Percentiles rank a stretch among this genome's conserved stretches.
Conservation (phyloP, 2,888 invertebrate species). For the Cinara cedri region DNA sequence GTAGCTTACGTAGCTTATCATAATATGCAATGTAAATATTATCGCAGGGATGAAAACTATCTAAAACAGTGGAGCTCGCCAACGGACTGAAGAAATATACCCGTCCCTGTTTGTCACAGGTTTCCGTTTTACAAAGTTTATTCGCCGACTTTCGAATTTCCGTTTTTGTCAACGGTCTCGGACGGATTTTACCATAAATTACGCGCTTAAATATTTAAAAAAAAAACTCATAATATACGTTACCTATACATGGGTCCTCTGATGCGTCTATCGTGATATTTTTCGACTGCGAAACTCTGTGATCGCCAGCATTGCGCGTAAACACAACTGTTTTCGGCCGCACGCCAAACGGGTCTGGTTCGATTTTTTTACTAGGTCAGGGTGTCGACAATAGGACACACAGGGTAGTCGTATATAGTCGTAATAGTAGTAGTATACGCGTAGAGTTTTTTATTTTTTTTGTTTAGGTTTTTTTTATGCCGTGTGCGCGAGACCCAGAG, state of each 20-base stretch:
- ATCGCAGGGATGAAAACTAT: too few relatives aligned
- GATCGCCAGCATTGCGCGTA: background rate
- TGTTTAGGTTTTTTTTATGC: conserved; percentile 39
- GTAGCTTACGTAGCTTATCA: too few relatives aligned
- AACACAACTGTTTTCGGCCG: conserved; percentile 34
- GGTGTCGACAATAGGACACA: conserved; percentile 55
- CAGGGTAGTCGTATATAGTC: conserved; percentile 41
- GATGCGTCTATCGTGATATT: background rate
- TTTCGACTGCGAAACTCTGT: background rate
- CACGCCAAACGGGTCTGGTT: conserved; percentile 48
- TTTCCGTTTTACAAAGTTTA: too few relatives aligned
- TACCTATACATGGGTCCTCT: background rate
- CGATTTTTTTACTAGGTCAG: conserved; percentile 56
- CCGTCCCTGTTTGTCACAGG: too few relatives aligned
- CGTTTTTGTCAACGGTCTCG: too few relatives aligned
- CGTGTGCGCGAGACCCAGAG: conserved; percentile 31
- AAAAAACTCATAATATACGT: background rate
- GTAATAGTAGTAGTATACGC: conserved; percentile 18
- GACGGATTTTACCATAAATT: too few relatives aligned
- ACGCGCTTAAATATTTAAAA: background rate
- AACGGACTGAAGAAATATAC: too few relatives aligned
- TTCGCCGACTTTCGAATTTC: too few relatives aligned
- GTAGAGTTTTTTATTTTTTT: background rate
- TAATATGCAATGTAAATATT: too few relatives aligned
- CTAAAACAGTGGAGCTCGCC: too few relatives aligned